Evolutionary conservation across 2,888 invertebrate genomes (phyloP).

Genomic region (Muscina levida): DNA sequence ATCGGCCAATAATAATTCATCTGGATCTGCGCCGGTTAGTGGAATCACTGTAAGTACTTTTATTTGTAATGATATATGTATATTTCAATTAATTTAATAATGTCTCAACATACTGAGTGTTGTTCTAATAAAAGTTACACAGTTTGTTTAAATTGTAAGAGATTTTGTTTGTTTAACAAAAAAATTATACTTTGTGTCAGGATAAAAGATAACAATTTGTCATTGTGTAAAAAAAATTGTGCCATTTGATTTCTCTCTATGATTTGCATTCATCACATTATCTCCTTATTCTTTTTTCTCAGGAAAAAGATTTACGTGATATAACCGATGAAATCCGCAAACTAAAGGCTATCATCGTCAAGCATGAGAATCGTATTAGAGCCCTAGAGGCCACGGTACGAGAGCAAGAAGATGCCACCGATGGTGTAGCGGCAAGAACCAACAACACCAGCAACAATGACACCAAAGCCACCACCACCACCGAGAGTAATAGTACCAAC

Average conservation of each 20-base stretch:
- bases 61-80: background rate
- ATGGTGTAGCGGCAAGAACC: constrained; percentile 70
- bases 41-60: constrained; percentile 78
- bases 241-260: no score
- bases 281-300: constrained; percentile 63
- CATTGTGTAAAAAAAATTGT: no score
- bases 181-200: no score
- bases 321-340: constrained; percentile 94
- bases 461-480: constrained; percentile 68
- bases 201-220: no score
- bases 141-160: background rate
- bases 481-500: constrained; percentile 59
- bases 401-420: constrained; percentile 74
- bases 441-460: constrained; percentile 69
- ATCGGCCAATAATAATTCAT: constrained; percentile 74
- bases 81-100: constrained; percentile 14
- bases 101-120: background rate
- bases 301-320: constrained; percentile 86
- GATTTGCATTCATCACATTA: no score
- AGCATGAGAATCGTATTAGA: constrained; percentile 88
- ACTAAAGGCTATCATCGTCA: constrained; percentile 95
- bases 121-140: background rate
- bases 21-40: constrained; percentile 69
- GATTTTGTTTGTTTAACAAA: no score
- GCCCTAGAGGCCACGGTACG: constrained; percentile 78